Evolutionary conservation across 2,113 vertebrate species (phyloP).

Genomic region (Tenrec ecaudatus): DNA sequence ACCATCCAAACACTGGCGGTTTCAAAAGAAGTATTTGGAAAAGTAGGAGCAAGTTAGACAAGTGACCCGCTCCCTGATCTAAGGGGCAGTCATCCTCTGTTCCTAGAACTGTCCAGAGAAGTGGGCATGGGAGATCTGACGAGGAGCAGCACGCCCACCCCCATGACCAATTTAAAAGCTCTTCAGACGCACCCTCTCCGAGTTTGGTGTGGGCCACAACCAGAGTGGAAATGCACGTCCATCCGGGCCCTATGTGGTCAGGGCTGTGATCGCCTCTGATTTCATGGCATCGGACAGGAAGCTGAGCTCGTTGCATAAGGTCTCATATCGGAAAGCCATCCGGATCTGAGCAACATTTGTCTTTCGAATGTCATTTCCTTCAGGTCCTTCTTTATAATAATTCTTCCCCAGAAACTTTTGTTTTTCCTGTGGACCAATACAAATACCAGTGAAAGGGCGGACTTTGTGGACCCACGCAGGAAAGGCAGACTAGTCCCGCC

Average conservation of each 20-base stretch:
- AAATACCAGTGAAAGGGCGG: conserved; percentile 46
- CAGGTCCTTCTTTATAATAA: conserved; percentile 95
- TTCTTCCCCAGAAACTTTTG: conserved; percentile 94
- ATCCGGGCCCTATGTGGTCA: conserved; percentile 80
- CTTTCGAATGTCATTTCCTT: conserved; percentile 95
- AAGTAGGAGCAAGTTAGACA: conserved; percentile 53
- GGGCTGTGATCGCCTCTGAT: conserved; percentile 83
- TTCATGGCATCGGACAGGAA: conserved; percentile 96
- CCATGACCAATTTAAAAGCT: conserved; percentile 41
- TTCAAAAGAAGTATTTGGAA: conserved; percentile 59
- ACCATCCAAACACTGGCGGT: conserved; percentile 19
- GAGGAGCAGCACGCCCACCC: conserved; percentile 39
- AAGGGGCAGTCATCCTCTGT: not conserved
- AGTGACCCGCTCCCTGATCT: conserved; percentile 31
- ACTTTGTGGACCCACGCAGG: not conserved
- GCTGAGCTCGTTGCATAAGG: conserved; percentile 96
- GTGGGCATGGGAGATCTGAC: conserved; percentile 10
- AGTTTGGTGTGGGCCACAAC: conserved; percentile 48
- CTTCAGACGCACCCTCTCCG: conserved; percentile 28
- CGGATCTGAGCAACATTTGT: conserved; percentile 99
- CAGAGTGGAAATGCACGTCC: conserved; percentile 65
- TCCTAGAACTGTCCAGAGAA: conserved; percentile 54
- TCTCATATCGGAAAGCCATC: conserved; percentile 96
- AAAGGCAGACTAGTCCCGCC: not conserved
- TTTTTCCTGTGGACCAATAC: conserved; percentile 91